Percentiles rank a stretch among this genome's conserved stretches.
These are phyloP conservation scores for Perizoma affinitatum DNA, from an alignment of 2,888 invertebrate genomes.

Conservation along the genomic window DNA sequence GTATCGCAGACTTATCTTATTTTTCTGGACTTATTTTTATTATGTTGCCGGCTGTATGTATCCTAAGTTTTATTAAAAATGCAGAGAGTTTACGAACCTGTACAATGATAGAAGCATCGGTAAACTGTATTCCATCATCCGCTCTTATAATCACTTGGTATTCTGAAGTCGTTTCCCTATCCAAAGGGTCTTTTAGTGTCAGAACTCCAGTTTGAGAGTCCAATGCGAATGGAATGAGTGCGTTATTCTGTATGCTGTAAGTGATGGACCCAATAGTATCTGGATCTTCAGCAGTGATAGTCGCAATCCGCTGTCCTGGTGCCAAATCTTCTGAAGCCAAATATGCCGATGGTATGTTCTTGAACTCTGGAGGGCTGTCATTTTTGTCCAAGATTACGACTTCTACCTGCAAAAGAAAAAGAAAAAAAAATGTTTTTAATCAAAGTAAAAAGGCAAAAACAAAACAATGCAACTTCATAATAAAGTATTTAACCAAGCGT, in stretches of 20 bases:
- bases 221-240: conserved; percentile 88
- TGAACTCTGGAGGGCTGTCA: conserved; percentile 96
- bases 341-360: conserved; percentile 88
- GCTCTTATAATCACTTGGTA: conserved; percentile 93
- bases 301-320: conserved; percentile 90
- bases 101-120: conserved; percentile 90
- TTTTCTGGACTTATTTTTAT: conserved; percentile 25
- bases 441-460: conserved; percentile 35
- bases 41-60: conserved; percentile 13
- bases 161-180: conserved; percentile 91
- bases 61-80: conserved; percentile 11
- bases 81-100: conserved; percentile 84
- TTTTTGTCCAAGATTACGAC: conserved; percentile 95
- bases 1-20: conserved; percentile 34
- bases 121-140: conserved; percentile 94
- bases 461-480: conserved; percentile 58
- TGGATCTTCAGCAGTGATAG: conserved; percentile 92
- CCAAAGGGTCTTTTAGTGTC: conserved; percentile 90
- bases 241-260: conserved; percentile 88
- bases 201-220: conserved; percentile 89
- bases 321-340: conserved; percentile 94
- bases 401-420: conserved; percentile 88
- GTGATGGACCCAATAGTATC: conserved; percentile 91
- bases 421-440: conserved; percentile 6
- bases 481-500: conserved; percentile 51